A percentile compares a stretch with the other conserved stretches of the same genome.
phyloP scores from a whole-genome alignment of 2,888 invertebrate genomes.

The Oxycera nigricornis region DNA sequence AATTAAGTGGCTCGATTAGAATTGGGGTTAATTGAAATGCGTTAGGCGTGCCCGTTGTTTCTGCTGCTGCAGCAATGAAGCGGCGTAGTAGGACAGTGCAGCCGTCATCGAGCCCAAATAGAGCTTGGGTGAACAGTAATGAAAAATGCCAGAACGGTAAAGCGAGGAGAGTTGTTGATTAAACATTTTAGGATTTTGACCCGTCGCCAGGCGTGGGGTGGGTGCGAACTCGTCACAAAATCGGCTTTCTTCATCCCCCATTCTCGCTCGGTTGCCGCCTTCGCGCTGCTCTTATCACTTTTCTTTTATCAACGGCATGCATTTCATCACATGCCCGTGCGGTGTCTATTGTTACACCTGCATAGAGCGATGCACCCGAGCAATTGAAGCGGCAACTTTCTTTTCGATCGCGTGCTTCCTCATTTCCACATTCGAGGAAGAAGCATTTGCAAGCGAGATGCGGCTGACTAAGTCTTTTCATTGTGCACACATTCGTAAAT shows the following conservation, averaged over 20 bases:
- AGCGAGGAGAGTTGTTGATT: slow-evolving; percentile 8
- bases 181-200: not conserved
- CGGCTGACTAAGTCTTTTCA: too few species aligned
- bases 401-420: slow-evolving; percentile 11
- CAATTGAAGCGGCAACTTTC: slow-evolving; percentile 34
- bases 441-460: too few species aligned
- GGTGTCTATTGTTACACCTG: not conserved
- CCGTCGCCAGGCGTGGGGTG: not conserved
- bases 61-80: not conserved
- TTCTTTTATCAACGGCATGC: slow-evolving; percentile 11
- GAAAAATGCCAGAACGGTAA: slow-evolving; percentile 24
- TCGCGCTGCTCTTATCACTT: not conserved
- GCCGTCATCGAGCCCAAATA: not conserved
- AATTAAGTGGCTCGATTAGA: not conserved
- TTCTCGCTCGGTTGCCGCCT: not conserved
- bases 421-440: not conserved
- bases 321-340: not conserved
- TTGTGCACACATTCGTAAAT: too few species aligned
- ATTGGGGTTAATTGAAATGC: slow-evolving; percentile 16
- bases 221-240: not conserved
- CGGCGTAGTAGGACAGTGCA: slow-evolving; percentile 9
- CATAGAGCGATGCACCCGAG: slow-evolving; percentile 21
- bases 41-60: slow-evolving; percentile 11
- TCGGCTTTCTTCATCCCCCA: too few species aligned
- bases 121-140: slow-evolving; percentile 17